phyloP scores from a whole-genome alignment of 2,797 vertebrate species.

The Epinephelus coioides region DNA sequence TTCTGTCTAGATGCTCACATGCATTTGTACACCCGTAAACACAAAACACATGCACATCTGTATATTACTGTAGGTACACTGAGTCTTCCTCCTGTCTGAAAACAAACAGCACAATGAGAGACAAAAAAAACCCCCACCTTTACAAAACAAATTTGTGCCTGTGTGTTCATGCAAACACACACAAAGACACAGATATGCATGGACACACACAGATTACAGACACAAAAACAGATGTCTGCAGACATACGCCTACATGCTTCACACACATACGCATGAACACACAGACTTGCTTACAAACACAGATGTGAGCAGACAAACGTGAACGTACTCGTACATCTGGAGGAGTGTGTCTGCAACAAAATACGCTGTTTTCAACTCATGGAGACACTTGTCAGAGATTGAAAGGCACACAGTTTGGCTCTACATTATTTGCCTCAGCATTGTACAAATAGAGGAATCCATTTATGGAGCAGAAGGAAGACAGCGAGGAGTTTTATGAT shows the following conservation, averaged over 20 bases:
- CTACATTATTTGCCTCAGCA: not conserved
- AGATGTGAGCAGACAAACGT: constrained; percentile 59
- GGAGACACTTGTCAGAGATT: constrained; percentile 21
- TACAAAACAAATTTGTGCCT: constrained; percentile 35
- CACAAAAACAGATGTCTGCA: constrained; percentile 67
- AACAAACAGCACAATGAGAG: not conserved
- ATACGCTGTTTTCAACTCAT: constrained; percentile 14
- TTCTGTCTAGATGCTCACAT: not conserved
- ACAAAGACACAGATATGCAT: constrained; percentile 53
- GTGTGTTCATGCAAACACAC: constrained; percentile 45
- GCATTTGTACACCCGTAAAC: constrained; percentile 14
- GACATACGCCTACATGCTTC: constrained; percentile 59
- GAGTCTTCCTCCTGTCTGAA: constrained; percentile 15
- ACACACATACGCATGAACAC: constrained; percentile 54
- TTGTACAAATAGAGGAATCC: not conserved
- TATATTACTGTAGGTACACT: constrained; percentile 11
- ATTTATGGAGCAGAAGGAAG: not conserved
- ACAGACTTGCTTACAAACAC: constrained; percentile 43
- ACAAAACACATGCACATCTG: not conserved
- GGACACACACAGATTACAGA: constrained; percentile 54
- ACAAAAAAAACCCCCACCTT: constrained; percentile 22
- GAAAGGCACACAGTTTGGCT: constrained; percentile 1
- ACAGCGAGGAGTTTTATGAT: not conserved
- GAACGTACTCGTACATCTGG: constrained; percentile 48
- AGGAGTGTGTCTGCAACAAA: constrained; percentile 30